Base-by-base conservation (phyloP, 2,888 invertebrate species). In the Amaurobius ferox region DNA sequence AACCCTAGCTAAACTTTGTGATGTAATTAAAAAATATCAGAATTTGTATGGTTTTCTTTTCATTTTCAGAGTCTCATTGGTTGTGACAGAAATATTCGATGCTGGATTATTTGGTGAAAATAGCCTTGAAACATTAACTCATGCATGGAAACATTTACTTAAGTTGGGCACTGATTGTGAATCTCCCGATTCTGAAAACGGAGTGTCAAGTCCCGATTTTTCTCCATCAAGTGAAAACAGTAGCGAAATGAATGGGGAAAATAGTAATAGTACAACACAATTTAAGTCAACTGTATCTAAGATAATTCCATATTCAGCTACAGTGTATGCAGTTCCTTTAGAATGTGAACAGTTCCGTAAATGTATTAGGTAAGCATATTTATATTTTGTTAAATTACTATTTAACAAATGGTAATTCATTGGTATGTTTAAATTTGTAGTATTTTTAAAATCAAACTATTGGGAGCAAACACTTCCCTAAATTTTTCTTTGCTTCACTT, bases 51-150 rank as follows among this genome's bases (percentile, higher is more conserved):
- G n/a, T n/a, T n/a, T n/a, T n/a, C 11, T 35, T 35, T 35, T 11
- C 5, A 16, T 62, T 66, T 89, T 48, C 89, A 92, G 92, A 90
- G 93, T 93, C 26, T 93, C 94, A 76, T 90, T 96, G 64, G 91
- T 96, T 74, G 93, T 96, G 0, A 95, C 95, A 1, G 96, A 96
- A 92, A 94, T 94, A 88, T 95, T 96, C 92, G 96, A 96, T 92
- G 94, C 95, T 70, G 96, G 94, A 0, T 90, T 96, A 30, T 94
- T 96, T 91, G 96, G 96, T 0, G 96, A 96, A 91, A 93, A 94
- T 89, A 93, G 94, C 40, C 90, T 96, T 62, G 92, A 93, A 88
- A 94, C 94, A 23, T 90, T 95, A 61, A 91, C 93, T 61, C 94
- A 96, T 92, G 95, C 95, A 6, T 94, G 94, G 93, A 91, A 93